Evolutionary conservation across 2,888 invertebrate genomes (phyloP).

Genomic region (Oxycera nigricornis): DNA sequence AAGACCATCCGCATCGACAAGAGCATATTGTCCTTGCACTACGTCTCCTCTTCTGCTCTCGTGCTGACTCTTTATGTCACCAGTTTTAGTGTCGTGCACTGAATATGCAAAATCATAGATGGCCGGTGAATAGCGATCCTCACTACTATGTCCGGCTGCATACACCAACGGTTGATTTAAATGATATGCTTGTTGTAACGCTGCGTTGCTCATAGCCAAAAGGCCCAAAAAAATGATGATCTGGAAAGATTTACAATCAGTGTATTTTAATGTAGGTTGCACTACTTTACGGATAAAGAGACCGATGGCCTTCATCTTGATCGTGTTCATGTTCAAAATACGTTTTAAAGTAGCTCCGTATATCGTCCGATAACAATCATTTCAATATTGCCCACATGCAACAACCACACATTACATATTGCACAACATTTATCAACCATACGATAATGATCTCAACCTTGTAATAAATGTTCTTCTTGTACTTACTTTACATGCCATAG

Average conservation of each 20-base stretch:
- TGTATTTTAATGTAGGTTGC: too few relatives aligned
- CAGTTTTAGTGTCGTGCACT: constrained; percentile 60
- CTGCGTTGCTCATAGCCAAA: constrained; percentile 19
- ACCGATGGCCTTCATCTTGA: too few relatives aligned
- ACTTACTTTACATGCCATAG: constrained; percentile 41
- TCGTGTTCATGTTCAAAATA: too few relatives aligned
- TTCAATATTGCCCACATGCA: too few relatives aligned
- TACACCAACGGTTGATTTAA: neutral
- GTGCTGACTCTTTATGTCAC: constrained; percentile 61
- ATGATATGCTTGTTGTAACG: neutral
- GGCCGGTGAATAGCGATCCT: constrained; percentile 46
- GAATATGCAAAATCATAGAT: constrained; percentile 61
- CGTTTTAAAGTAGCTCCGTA: too few relatives aligned
- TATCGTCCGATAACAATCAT: too few relatives aligned
- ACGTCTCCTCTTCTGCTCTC: constrained; percentile 60
- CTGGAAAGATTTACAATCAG: too few relatives aligned
- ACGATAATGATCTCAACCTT: too few relatives aligned
- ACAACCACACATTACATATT: too few relatives aligned
- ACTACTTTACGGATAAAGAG: too few relatives aligned
- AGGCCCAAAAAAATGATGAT: neutral
- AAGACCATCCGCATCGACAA: constrained; percentile 60
- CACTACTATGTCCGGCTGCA: constrained; percentile 9
- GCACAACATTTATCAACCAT: too few relatives aligned
- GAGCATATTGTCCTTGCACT: constrained; percentile 59
- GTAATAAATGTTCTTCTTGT: too few relatives aligned